These are phyloP conservation scores for Eretmochelys imbricata DNA, from an alignment of 2,113 vertebrate genomes.

Conservation along the genomic window DNA sequence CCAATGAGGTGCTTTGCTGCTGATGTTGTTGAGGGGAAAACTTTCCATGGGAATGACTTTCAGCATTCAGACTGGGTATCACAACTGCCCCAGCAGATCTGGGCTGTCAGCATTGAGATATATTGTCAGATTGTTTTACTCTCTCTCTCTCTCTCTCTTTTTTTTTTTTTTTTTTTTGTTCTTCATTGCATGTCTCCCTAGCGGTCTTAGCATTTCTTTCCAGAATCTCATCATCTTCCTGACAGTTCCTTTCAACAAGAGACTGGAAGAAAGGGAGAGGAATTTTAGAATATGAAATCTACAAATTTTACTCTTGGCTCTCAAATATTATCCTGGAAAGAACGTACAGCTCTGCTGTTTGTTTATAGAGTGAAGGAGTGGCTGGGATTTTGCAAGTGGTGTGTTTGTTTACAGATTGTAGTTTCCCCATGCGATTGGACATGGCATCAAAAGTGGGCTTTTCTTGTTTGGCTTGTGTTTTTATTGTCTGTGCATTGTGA, in stretches of 20 bases:
- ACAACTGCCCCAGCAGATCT: fast-evolving
- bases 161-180: not conserved
- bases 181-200: not conserved
- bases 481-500: not conserved
- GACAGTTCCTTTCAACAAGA: not conserved
- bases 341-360: not conserved
- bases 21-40: not conserved
- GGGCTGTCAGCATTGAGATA: not conserved
- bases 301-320: not conserved
- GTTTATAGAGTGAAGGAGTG: not conserved
- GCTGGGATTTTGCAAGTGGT: not conserved
- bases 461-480: not conserved
- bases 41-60: not conserved
- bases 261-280: not conserved
- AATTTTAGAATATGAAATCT: not conserved
- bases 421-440: not conserved
- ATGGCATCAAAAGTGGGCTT: not conserved
- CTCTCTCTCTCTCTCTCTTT: not conserved
- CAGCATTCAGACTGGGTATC: not conserved
- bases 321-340: not conserved
- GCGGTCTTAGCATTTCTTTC: not conserved
- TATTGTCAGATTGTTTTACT: not conserved
- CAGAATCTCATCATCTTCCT: not conserved
- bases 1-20: fast-evolving
- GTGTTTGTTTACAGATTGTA: not conserved